A percentile compares a stretch with the other conserved stretches of the same genome.
These are phyloP conservation scores for Sula dactylatra DNA, from an alignment of 2,113 vertebrate genomes.

Conservation along the genomic window DNA sequence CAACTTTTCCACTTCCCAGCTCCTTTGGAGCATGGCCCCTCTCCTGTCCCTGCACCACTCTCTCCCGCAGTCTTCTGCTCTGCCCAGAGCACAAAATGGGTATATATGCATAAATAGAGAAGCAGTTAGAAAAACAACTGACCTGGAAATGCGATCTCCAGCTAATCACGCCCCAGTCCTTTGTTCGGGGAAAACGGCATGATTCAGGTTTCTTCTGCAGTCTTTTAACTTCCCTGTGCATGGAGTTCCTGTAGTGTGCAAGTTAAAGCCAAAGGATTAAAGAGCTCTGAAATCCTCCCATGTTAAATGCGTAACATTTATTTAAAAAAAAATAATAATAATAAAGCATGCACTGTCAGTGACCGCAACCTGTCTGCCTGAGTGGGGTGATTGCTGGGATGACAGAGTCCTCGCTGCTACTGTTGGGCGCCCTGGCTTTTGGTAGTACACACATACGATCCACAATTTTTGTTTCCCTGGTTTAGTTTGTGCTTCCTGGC, in stretches of 20 bases:
- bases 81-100: background rate
- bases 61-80: background rate
- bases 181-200: background rate
- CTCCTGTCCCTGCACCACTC: rapidly evolving
- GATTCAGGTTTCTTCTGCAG: background rate
- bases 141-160: background rate
- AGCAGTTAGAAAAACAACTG: background rate
- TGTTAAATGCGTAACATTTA: rapidly evolving
- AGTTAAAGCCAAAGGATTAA: background rate
- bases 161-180: background rate
- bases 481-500: background rate
- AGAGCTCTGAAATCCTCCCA: background rate
- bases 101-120: background rate
- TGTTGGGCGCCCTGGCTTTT: background rate
- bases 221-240: background rate
- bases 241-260: background rate
- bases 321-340: background rate
- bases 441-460: rapidly evolving
- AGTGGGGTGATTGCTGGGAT: rapidly evolving
- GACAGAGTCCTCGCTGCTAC: background rate
- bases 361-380: background rate
- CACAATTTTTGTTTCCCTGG: rapidly evolving
- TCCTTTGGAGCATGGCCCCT: background rate
- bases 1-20: background rate
- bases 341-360: background rate